These are phyloP conservation scores for Oceanodroma leucorhoa DNA, from an alignment of 2,797 vertebrate species.

Conservation along the genomic window DNA sequence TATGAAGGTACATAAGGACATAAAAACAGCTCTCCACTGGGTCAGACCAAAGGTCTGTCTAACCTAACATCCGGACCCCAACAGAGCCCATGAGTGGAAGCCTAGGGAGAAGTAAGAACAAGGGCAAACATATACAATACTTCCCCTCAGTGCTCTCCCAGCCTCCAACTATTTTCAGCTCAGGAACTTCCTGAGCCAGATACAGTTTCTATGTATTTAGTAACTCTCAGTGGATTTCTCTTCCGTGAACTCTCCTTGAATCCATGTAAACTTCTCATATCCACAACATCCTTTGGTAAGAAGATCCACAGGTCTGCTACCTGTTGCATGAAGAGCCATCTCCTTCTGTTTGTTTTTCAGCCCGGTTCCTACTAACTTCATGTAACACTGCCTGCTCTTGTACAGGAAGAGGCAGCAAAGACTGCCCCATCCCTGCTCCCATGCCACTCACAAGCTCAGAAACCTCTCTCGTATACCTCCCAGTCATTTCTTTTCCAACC, in stretches of 20 bases:
- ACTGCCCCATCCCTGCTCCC: neutral
- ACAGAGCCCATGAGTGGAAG: neutral
- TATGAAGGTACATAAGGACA: neutral
- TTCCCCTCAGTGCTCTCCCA: neutral
- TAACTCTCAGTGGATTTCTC: constrained; percentile 4
- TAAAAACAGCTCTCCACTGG: neutral
- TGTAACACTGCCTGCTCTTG: neutral
- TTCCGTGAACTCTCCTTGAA: neutral
- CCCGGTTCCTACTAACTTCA: neutral
- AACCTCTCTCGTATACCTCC: neutral
- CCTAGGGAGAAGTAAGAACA: neutral
- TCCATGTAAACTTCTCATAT: neutral
- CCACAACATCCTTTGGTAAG: neutral
- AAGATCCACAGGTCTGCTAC: neutral
- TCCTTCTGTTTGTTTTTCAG: neutral
- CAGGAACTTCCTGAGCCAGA: constrained; percentile 47
- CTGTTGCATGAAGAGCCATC: neutral
- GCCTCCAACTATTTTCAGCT: constrained; percentile 41
- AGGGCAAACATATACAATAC: neutral
- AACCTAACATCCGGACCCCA: neutral
- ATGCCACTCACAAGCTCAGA: neutral
- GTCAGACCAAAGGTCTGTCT: neutral
- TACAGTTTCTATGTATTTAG: constrained; percentile 22
- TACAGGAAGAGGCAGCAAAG: neutral
- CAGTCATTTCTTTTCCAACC: neutral